These are phyloP conservation scores for Pituophis catenifer DNA, from an alignment of 2,113 vertebrate species.

Conservation along the genomic window DNA sequence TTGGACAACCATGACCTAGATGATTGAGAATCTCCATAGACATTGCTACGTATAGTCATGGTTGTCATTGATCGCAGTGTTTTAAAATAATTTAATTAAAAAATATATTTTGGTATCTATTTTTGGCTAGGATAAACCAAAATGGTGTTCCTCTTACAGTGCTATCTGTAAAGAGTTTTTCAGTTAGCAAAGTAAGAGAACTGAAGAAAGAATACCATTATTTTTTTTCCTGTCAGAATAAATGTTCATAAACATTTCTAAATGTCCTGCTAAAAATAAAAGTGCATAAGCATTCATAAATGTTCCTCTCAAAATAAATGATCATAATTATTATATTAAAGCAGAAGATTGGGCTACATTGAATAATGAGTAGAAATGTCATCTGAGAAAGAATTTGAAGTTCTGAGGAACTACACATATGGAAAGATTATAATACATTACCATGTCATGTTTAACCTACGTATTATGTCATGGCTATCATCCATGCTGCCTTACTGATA, in stretches of 20 bases:
- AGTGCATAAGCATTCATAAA: slow-evolving; percentile 49
- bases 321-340: slow-evolving; percentile 48
- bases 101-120: background rate
- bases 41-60: background rate
- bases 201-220: slow-evolving; percentile 10
- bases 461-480: background rate
- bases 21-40: background rate
- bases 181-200: slow-evolving; percentile 52
- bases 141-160: background rate
- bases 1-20: background rate
- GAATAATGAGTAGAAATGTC: slow-evolving; percentile 39
- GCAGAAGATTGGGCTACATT: slow-evolving; percentile 50
- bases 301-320: slow-evolving; percentile 51
- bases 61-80: background rate
- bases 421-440: background rate
- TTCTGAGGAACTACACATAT: background rate
- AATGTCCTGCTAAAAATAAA: slow-evolving; percentile 51
- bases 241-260: slow-evolving; percentile 51
- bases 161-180: slow-evolving; percentile 57
- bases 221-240: slow-evolving; percentile 39
- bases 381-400: slow-evolving; percentile 28
- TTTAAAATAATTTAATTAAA: background rate
- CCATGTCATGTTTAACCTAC: background rate
- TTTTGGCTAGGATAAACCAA: background rate
- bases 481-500: background rate